phyloP scores from a whole-genome alignment of 2,888 invertebrate species.

The Ctenicera cuprea region DNA sequence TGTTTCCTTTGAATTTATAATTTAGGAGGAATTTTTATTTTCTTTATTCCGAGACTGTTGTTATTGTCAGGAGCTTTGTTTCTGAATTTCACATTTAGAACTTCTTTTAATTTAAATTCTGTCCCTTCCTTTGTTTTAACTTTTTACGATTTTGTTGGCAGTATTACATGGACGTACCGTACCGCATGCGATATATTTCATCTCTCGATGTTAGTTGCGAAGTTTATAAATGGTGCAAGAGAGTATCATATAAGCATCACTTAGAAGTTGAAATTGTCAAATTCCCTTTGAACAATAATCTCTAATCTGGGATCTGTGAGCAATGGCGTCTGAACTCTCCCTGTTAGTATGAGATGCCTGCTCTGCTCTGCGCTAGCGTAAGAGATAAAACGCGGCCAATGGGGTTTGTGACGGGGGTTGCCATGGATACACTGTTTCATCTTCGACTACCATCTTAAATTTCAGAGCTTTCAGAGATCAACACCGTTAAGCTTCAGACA shows the following conservation, averaged over 20 bases:
- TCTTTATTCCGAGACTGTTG: conserved; percentile 30
- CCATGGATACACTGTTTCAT: conserved; percentile 66
- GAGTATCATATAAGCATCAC: neutral
- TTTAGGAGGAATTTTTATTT: conserved; percentile 51
- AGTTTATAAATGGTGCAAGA: neutral
- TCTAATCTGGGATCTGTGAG: conserved; percentile 50
- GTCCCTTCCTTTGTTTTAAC: neutral
- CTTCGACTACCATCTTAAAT: conserved; percentile 56
- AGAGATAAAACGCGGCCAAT: conserved; percentile 63
- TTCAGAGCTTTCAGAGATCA: conserved; percentile 47
- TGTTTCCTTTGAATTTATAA: conserved; percentile 58
- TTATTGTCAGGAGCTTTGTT: conserved; percentile 32
- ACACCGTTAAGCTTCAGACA: conserved; percentile 33
- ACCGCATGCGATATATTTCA: neutral
- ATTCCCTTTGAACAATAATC: conserved; percentile 35
- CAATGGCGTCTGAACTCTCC: conserved; percentile 52
- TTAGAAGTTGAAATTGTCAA: conserved; percentile 4
- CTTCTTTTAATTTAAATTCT: conserved; percentile 13
- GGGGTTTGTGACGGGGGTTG: conserved; percentile 66
- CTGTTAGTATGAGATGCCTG: conserved; percentile 40
- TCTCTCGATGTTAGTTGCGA: neutral
- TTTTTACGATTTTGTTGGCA: neutral
- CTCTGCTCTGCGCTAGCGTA: conserved; percentile 50
- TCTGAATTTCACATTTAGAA: conserved; percentile 1
- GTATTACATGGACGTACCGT: neutral